phyloP scores from a whole-genome alignment of 2,888 invertebrate genomes.

The Bellardia bayeri region DNA sequence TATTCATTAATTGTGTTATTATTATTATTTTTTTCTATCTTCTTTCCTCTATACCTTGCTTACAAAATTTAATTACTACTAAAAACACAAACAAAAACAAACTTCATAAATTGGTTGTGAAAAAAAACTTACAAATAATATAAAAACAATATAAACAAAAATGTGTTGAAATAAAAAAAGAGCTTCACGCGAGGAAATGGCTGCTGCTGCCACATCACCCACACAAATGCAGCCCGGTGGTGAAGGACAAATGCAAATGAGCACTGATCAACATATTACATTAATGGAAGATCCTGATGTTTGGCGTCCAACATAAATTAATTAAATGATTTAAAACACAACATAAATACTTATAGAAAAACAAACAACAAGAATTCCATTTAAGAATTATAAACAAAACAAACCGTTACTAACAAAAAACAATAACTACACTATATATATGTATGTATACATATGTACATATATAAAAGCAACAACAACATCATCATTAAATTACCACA shows the following conservation, averaged over 20 bases:
- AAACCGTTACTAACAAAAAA: slow-evolving; percentile 67
- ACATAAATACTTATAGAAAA: slow-evolving; percentile 28
- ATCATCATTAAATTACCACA: slow-evolving; percentile 47
- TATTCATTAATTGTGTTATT: slow-evolving; percentile 74
- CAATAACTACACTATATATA: slow-evolving; percentile 62
- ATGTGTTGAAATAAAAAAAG: slow-evolving; percentile 83
- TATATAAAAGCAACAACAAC: slow-evolving; percentile 36
- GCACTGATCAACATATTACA: slow-evolving; percentile 88
- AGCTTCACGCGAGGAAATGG: slow-evolving; percentile 94
- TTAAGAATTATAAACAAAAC: slow-evolving; percentile 51
- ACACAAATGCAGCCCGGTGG: slow-evolving; percentile 87
- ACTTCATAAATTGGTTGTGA: slow-evolving; percentile 72
- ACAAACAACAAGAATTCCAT: slow-evolving; percentile 51
- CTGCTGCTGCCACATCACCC: slow-evolving; percentile 90
- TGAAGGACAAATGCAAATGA: slow-evolving; percentile 83
- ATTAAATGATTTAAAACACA: slow-evolving; percentile 48
- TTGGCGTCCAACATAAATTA: slow-evolving; percentile 95
- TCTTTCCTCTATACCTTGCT: slow-evolving; percentile 60
- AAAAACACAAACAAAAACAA: slow-evolving; percentile 54
- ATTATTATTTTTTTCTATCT: slow-evolving; percentile 77
- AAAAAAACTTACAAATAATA: slow-evolving; percentile 24
- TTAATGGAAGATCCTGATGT: slow-evolving; percentile 97
- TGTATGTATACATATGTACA: slow-evolving; percentile 15
- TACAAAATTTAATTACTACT: slow-evolving; percentile 44
- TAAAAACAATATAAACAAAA: slow-evolving; percentile 32